phyloP scores from a whole-genome alignment of 2,888 invertebrate genomes.

The Hydraecia micacea region DNA sequence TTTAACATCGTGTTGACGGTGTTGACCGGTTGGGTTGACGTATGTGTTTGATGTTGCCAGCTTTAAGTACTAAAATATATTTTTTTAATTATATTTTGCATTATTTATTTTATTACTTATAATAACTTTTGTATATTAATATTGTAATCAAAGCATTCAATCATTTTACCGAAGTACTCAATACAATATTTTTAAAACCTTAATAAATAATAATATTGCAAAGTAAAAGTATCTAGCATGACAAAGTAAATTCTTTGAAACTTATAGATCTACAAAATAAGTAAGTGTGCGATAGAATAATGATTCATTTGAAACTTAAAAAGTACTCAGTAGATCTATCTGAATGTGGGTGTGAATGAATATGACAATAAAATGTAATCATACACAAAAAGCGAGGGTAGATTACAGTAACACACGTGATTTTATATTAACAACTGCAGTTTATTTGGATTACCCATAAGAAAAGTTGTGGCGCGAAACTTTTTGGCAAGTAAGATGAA shows the following conservation, averaged over 20 bases:
- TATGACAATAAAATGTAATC: neutral
- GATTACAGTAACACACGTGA: neutral
- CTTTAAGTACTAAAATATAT: neutral
- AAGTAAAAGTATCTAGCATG: too few species aligned
- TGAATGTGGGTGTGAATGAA: neutral
- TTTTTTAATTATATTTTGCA: neutral
- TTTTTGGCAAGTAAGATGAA: neutral
- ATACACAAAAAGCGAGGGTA: conserved; percentile 1
- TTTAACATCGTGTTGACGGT: conserved; percentile 57
- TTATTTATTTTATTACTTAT: neutral
- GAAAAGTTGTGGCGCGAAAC: neutral
- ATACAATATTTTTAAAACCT: neutral
- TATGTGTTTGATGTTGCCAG: conserved; percentile 42
- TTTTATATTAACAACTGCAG: neutral
- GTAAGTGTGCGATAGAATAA: neutral
- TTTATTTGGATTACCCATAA: neutral
- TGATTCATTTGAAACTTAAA: neutral
- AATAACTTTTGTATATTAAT: too few species aligned
- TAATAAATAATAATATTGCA: neutral
- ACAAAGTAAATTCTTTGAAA: too few species aligned
- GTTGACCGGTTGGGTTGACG: too few species aligned
- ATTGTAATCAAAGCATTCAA: too few species aligned
- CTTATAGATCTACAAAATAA: neutral
- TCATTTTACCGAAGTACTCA: too few species aligned
- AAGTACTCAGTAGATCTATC: neutral